Conservation (phyloP, 1,140 invertebrate species). For the Drosophila tani region DNA sequence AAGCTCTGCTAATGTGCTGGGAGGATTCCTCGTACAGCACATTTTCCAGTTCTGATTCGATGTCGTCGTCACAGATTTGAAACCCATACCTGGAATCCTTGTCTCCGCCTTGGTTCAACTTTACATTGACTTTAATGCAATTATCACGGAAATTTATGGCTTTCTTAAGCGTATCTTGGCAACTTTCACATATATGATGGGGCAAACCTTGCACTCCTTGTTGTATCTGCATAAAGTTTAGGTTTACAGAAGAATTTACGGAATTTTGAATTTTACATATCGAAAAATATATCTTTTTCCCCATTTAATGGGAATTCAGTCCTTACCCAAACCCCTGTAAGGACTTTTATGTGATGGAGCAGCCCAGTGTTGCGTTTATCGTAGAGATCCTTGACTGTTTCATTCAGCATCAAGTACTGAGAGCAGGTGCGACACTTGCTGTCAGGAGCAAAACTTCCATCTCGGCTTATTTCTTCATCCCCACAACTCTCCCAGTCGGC, state of each 20-base stretch:
- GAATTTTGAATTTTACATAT: background rate
- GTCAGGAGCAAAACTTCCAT: background rate
- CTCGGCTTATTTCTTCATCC: background rate
- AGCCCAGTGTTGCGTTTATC: slow-evolving; percentile 37
- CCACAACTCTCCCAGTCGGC: slow-evolving; percentile 21
- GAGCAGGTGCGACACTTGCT: slow-evolving; percentile 55
- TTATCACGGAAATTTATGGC: slow-evolving; percentile 56
- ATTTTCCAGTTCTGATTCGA: slow-evolving; percentile 32
- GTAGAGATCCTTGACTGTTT: slow-evolving; percentile 43
- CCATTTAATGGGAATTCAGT: background rate
- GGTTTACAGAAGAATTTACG: background rate
- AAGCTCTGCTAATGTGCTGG: background rate
- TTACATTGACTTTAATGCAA: slow-evolving; percentile 43
- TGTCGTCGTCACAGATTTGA: slow-evolving; percentile 23
- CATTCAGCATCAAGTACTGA: slow-evolving; percentile 13
- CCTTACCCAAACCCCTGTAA: slow-evolving; percentile 59
- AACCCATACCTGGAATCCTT: background rate
- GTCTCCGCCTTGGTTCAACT: slow-evolving; percentile 3
- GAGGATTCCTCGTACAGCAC: slow-evolving; percentile 30
- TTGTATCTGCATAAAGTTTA: slow-evolving; percentile 26
- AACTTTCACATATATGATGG: slow-evolving; percentile 39
- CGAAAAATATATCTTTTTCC: background rate
- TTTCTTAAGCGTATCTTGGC: slow-evolving; percentile 36
- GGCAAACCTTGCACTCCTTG: slow-evolving; percentile 19
- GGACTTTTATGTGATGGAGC: slow-evolving; percentile 49